Conservation (phyloP, 2,888 invertebrate genomes). For the Folsomia manolachei region DNA sequence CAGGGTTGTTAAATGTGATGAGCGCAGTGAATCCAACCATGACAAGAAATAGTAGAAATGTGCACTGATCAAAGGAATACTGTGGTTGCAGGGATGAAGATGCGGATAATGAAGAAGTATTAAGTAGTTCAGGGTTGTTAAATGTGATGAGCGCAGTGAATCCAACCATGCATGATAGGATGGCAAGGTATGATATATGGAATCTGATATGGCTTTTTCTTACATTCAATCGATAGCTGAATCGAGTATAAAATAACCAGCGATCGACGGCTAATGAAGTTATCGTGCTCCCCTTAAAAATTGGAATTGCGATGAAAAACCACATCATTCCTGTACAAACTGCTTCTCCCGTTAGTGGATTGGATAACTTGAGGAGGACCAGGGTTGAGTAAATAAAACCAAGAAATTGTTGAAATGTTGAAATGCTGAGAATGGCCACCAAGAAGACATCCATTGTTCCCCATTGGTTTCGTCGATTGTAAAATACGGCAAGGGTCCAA, state of each 20-base stretch:
- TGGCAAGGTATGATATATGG: conserved; percentile 40
- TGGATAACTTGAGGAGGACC: conserved; percentile 40
- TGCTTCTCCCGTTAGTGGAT: conserved; percentile 38
- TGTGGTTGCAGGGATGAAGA: conserved; percentile 1
- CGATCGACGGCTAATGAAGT: conserved; percentile 42
- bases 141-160: conserved; percentile 44
- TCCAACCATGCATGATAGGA: conserved; percentile 39
- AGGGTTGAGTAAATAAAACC: conserved; percentile 44
- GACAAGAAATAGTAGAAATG: conserved; percentile 43
- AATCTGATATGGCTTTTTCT: conserved; percentile 41
- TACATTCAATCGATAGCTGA: conserved; percentile 39
- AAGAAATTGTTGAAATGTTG: conserved; percentile 41
- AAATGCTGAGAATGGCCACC: conserved; percentile 42
- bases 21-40: conserved; percentile 43
- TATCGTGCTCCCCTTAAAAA: conserved; percentile 44
- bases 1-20: conserved; percentile 40
- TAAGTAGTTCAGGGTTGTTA: conserved; percentile 40
- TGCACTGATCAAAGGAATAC: conserved; percentile 46
- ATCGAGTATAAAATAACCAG: conserved; percentile 39
- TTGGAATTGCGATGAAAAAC: conserved; percentile 42
- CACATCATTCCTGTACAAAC: conserved; percentile 43
- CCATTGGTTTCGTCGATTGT: conserved; percentile 41
- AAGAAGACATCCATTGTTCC: conserved; percentile 43
- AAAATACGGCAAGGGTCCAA: conserved; percentile 43
- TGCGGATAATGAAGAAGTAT: conserved; percentile 24